phyloP scores from a whole-genome alignment of 30 jellyfish, hydroid and myxozoan genomes.

The Cassiopea andromeda region DNA sequence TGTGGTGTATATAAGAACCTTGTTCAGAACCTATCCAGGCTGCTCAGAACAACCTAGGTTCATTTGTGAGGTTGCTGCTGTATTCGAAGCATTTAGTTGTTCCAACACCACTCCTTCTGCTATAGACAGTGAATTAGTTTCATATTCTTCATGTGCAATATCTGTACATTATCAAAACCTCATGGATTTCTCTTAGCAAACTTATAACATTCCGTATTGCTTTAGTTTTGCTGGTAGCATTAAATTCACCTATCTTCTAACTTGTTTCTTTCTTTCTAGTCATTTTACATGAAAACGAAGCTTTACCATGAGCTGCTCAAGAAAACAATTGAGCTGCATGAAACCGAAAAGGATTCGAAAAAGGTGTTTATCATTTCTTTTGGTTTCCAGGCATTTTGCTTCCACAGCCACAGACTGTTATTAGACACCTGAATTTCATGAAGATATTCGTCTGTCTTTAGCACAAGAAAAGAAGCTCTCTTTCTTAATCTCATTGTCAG shows the following conservation, averaged over 20 bases:
- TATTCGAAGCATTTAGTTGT: too few relatives aligned
- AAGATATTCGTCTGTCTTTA: neutral
- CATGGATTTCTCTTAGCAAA: too few relatives aligned
- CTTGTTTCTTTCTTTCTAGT: slow-evolving; percentile 10
- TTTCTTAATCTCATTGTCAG: neutral
- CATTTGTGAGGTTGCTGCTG: too few relatives aligned
- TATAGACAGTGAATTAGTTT: too few relatives aligned
- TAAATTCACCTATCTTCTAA: neutral
- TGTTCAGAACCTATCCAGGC: too few relatives aligned
- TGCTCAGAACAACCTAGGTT: too few relatives aligned
- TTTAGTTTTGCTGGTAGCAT: too few relatives aligned
- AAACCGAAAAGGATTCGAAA: slow-evolving; percentile 50
- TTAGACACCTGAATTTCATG: neutral
- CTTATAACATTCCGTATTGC: too few relatives aligned
- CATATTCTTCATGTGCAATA: too few relatives aligned
- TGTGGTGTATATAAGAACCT: too few relatives aligned
- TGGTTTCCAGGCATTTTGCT: neutral
- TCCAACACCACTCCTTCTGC: too few relatives aligned
- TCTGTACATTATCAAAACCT: too few relatives aligned
- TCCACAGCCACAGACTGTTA: neutral
- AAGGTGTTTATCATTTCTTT: slow-evolving; percentile 9
- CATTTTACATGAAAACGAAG: slow-evolving; percentile 61
- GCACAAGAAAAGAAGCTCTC: neutral
- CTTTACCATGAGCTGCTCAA: slow-evolving; percentile 68
- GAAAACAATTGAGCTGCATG: slow-evolving; percentile 63